Conservation (phyloP, 2,888 invertebrate species). For the Himalopsyche kuldschensis region DNA sequence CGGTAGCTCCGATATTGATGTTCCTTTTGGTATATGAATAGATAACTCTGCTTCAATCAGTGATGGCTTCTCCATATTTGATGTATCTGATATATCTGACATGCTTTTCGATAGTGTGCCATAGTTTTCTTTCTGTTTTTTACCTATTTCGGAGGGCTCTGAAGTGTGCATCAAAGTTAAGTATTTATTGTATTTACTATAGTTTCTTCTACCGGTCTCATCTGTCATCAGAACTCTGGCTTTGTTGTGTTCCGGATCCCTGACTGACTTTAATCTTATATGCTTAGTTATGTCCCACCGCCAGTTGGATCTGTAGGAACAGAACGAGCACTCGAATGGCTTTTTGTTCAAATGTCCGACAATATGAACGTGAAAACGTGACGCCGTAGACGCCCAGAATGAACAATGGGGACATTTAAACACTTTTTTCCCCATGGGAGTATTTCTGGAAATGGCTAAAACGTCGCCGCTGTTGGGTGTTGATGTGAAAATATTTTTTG, state of each 20-base stretch:
- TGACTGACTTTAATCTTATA: slow-evolving; percentile 84
- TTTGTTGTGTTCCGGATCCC: slow-evolving; percentile 79
- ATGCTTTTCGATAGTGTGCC: slow-evolving; percentile 7
- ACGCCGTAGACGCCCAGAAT: slow-evolving; percentile 91
- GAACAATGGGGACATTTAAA: slow-evolving; percentile 92
- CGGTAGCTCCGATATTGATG: neutral
- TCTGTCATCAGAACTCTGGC: slow-evolving; percentile 88
- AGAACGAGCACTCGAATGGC: slow-evolving; percentile 93
- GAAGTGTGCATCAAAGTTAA: slow-evolving; percentile 64
- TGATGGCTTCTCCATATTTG: slow-evolving; percentile 4
- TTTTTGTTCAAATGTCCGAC: slow-evolving; percentile 91
- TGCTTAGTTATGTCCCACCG: slow-evolving; percentile 97
- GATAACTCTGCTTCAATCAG: neutral
- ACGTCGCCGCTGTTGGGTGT: slow-evolving; percentile 56
- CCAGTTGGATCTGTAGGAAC: slow-evolving; percentile 94
- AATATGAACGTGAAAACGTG: slow-evolving; percentile 90
- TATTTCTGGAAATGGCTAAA: slow-evolving; percentile 59
- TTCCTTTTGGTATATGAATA: neutral
- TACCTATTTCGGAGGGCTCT: slow-evolving; percentile 15
- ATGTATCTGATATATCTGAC: slow-evolving; percentile 10
- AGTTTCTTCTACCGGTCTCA: slow-evolving; percentile 87
- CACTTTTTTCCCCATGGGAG: slow-evolving; percentile 71
- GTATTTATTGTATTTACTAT: slow-evolving; percentile 91
- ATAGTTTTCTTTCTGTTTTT: slow-evolving; percentile 12
- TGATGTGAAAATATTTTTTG: slow-evolving; percentile 41